Percentiles rank a stretch among this genome's conserved stretches.
Evolutionary conservation across 2,888 invertebrate genomes (phyloP).

Genomic region (Nephrotoma flavescens): DNA sequence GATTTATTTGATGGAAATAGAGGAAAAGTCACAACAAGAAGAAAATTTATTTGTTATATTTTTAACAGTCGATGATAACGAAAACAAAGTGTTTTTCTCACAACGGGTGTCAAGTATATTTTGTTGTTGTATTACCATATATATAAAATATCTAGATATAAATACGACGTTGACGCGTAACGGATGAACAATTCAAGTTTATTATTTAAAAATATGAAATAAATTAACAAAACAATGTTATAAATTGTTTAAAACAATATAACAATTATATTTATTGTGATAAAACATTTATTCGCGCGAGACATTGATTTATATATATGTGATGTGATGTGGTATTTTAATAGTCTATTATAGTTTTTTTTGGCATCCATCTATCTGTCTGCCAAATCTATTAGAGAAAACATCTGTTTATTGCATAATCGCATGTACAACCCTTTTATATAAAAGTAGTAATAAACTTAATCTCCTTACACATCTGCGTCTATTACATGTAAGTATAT

Average conservation of each 20-base stretch:
- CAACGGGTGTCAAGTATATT: background rate
- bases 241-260: background rate
- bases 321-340: background rate
- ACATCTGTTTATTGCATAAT: background rate
- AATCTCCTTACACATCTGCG: background rate
- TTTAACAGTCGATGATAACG: background rate
- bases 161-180: background rate
- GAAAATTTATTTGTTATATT: background rate
- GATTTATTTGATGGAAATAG: background rate
- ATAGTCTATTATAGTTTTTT: background rate
- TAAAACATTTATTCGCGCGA: background rate
- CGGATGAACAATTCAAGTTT: background rate
- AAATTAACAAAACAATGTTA: background rate
- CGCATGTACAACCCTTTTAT: background rate
- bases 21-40: background rate
- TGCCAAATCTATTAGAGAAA: background rate
- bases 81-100: background rate
- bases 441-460: background rate
- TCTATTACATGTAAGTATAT: background rate
- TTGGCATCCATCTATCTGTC: background rate
- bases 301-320: background rate
- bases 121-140: background rate
- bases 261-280: background rate
- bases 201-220: background rate
- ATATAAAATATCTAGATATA: background rate